Evolutionary conservation across 2,113 vertebrate species (phyloP), one percentile per base, ranked within the genome.

Genomic region (Panthera tigris): DNA sequence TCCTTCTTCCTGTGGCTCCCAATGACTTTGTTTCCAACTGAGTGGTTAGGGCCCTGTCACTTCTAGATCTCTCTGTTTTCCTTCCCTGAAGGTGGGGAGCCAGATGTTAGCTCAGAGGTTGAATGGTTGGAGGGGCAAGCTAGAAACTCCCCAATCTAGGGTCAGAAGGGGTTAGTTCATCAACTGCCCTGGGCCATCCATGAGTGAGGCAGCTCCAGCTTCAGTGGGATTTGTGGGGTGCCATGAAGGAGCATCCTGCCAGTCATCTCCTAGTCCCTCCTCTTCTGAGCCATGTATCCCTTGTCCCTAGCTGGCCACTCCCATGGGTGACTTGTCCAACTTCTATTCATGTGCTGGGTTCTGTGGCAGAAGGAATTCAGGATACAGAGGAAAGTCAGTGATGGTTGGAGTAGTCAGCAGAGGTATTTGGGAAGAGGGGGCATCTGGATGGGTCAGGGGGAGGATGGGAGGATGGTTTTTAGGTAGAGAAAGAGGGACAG

Each of bases 1-100:
- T 89, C 89, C 90, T 91, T 91, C 89, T 95, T 84, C 73, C 95
- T 11, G 69, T n/a, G 87, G 92, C 76, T 95, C 81, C 92, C 69
- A 8, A 45, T 48, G 96, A 88, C 94, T 97, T 61, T 65, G 63
- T 63, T 87, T 89, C 91, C 80, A 55, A 18, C 96, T 2, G 36
- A 80, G 95, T 36, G 18, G 27, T 52, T 41, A 69, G 79, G 71
- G 55, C 61, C 63, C 66, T 74, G 89, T 82, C 73, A 65, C 74
- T 94, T 92, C 9, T n/a, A 94, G 41, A 10, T 57, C 63, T 88
- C 48, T 94, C 81, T 71, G 41, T 73, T 88, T 78, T 74, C 66
- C 19, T 92, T 66, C 45, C 69, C 29, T 14, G 78, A 78, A 82
- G 68, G 16, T 55, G 57, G 66, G 29, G 33, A 84, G 3, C 13